Base-by-base conservation (phyloP, 2,888 invertebrate genomes). In the Pheosia tremula region DNA sequence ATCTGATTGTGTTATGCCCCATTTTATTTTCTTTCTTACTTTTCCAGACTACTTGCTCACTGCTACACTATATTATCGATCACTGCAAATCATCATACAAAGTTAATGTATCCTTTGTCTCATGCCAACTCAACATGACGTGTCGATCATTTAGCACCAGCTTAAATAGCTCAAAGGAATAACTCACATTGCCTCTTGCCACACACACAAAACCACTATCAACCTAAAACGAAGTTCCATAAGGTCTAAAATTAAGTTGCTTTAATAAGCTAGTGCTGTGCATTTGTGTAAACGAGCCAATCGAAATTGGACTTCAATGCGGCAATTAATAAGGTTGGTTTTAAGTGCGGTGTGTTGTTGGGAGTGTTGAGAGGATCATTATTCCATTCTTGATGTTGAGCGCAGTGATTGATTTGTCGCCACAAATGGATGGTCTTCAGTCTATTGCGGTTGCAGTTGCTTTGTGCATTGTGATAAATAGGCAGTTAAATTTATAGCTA, bases 91-190 rank as follows among this genome's bases (percentile, higher is more conserved):
- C 73, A 66, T 61, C 56, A 67, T 72, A 62, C 61, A 64, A 71
- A 64, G 71, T 57, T 66, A 66, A 67, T 70, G 66, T 68, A 72
- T 69, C 69, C 68, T 71, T 68, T 66, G 67, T 68, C 67, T 59
- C 52, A 62, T 64, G 61, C 45, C 53, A 65, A 71, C 62, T 60
- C 60, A 69, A 67, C 71, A 77, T 69, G 66, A 71, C 72, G 69
- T 57, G 69, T 67, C 74, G 59, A 75, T 77, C 77, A 74, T 77
- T 77, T 77, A 71, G 74, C 75, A 61, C 68, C 61, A 69, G 72
- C 75, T 71, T 77, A 77, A 77, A 75, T 77, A 77, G 78, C 75
- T 77, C 75, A 77, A 77, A 77, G 75, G 78, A 72, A 71, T 66
- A 73, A 71, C 69, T 67, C 68, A 61, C 69, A 65, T 70, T 75